Conservation (phyloP, 37 sponge, comb jelly and placozoan species). For the Tethya wilhelma region DNA sequence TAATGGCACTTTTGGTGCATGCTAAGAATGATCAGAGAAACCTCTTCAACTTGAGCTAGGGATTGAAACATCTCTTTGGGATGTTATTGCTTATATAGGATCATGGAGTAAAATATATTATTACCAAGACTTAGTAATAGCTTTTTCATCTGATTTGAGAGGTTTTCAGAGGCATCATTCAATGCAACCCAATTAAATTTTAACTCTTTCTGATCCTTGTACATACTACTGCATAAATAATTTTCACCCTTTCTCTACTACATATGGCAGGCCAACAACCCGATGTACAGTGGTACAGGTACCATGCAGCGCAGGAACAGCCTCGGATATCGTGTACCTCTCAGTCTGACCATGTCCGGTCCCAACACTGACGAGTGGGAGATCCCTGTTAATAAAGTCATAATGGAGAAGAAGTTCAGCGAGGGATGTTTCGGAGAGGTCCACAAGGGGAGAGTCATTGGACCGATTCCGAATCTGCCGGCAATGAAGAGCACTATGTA, state of each 20-base stretch:
- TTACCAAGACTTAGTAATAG: background rate
- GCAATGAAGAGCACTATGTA: constrained; percentile 50
- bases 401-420: constrained; percentile 54
- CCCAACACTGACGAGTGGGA: constrained; percentile 75
- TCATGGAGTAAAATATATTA: too few species aligned
- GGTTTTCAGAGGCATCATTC: background rate
- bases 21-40: too few species aligned
- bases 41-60: too few species aligned
- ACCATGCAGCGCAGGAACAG: background rate
- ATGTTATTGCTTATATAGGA: too few species aligned
- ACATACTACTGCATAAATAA: background rate
- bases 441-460: constrained; percentile 52
- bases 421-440: constrained; percentile 83
- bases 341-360: background rate
- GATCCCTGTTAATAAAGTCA: constrained; percentile 45
- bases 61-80: too few species aligned
- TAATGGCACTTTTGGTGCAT: background rate
- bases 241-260: background rate
- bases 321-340: background rate
- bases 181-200: background rate
- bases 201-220: background rate
- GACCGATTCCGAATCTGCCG: constrained; percentile 36
- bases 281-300: constrained; percentile 18
- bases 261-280: constrained; percentile 24
- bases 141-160: background rate